Evolutionary conservation across 2,888 invertebrate genomes (phyloP).

Genomic region (Caenorhabditis sp.): DNA sequence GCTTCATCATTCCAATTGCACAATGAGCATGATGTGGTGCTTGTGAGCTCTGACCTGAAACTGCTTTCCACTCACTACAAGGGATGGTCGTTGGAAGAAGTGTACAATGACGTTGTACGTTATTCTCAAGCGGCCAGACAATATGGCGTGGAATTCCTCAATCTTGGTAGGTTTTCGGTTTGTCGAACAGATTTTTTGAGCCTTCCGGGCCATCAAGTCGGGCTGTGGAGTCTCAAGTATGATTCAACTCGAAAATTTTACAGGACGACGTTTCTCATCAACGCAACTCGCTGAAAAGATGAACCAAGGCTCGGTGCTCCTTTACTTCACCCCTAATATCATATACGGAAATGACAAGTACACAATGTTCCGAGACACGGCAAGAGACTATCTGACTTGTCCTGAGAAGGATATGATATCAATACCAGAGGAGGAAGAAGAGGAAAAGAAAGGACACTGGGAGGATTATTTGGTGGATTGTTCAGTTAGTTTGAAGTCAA

Average conservation of each 20-base stretch:
- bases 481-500: background rate
- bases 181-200: no score
- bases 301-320: slow-evolving; percentile 17
- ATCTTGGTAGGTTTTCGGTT: slow-evolving; percentile 8
- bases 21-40: slow-evolving; percentile 39
- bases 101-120: slow-evolving; percentile 1
- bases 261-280: slow-evolving; percentile 21
- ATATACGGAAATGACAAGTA: slow-evolving; percentile 14
- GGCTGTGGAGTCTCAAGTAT: no score
- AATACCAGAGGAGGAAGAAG: background rate
- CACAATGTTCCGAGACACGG: slow-evolving; percentile 14
- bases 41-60: slow-evolving; percentile 39
- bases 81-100: slow-evolving; percentile 15
- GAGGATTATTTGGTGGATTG: slow-evolving; percentile 7
- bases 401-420: slow-evolving; percentile 10
- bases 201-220: no score
- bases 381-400: slow-evolving; percentile 23
- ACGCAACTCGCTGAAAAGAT: slow-evolving; percentile 32
- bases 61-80: slow-evolving; percentile 24
- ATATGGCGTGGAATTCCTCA: slow-evolving; percentile 20
- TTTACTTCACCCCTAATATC: slow-evolving; percentile 11
- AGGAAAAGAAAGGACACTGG: no score
- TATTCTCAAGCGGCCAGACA: background rate
- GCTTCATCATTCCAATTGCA: slow-evolving; percentile 28
- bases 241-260: background rate